These are phyloP conservation scores for Amblyraja radiata DNA, from an alignment of 2,797 vertebrate genomes.

Conservation along the genomic window DNA sequence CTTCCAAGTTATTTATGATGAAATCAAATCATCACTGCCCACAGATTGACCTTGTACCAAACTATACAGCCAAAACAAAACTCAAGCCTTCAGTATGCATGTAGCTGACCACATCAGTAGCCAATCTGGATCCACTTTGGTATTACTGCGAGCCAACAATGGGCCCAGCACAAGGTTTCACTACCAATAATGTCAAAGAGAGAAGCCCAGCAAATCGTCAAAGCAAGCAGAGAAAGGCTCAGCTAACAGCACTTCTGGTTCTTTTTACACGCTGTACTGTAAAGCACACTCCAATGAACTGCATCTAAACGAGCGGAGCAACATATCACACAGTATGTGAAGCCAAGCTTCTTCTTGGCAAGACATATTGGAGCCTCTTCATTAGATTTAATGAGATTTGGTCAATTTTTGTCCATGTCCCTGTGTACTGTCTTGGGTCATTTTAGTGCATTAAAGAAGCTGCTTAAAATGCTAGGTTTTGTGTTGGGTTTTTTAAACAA, in stretches of 20 bases:
- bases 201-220: neutral
- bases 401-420: neutral
- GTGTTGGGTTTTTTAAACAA: neutral
- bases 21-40: too few relatives aligned
- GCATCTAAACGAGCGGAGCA: neutral
- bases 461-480: neutral
- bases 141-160: too few relatives aligned
- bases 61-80: too few relatives aligned
- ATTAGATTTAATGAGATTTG: constrained; percentile 14
- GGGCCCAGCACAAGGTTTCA: neutral
- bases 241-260: neutral
- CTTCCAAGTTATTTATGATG: too few relatives aligned
- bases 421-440: neutral
- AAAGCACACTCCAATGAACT: constrained; percentile 3
- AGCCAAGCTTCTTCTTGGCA: constrained; percentile 8
- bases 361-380: constrained; percentile 3
- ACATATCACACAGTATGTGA: neutral
- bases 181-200: neutral
- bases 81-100: too few relatives aligned
- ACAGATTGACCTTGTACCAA: too few relatives aligned
- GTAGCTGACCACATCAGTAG: too few relatives aligned
- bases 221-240: neutral
- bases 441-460: neutral
- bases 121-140: too few relatives aligned
- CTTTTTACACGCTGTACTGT: neutral